Conservation (phyloP, 2,888 invertebrate species). For the Polydrusus pterygomalis region DNA sequence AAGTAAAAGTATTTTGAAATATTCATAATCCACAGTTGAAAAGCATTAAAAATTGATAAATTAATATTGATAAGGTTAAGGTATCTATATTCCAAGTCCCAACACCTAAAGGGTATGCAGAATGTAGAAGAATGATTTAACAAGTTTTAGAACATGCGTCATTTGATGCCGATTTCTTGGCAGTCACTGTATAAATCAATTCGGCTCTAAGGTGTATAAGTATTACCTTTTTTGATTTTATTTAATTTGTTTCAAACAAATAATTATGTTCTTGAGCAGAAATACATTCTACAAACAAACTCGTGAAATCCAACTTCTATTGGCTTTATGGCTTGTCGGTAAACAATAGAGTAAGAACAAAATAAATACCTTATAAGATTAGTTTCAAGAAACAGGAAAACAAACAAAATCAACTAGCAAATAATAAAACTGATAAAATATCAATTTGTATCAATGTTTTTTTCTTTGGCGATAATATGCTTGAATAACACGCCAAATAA, state of each 20-base stretch:
- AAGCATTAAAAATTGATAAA: too few species aligned
- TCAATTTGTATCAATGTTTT: neutral
- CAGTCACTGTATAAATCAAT: too few species aligned
- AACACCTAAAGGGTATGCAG: too few species aligned
- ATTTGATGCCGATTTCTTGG: too few species aligned
- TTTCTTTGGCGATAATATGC: neutral
- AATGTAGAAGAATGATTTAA: too few species aligned
- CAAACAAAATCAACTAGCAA: neutral
- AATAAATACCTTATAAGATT: conserved; percentile 1
- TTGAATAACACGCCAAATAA: neutral
- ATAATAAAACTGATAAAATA: conserved; percentile 9
- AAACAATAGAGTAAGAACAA: conserved; percentile 7
- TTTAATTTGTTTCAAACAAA: neutral
- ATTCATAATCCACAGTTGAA: too few species aligned
- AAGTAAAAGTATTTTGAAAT: too few species aligned
- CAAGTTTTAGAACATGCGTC: too few species aligned
- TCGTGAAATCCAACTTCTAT: neutral
- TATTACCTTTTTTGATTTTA: too few species aligned
- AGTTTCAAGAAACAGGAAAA: neutral
- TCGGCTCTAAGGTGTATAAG: too few species aligned
- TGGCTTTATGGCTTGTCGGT: neutral
- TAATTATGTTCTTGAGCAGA: neutral
- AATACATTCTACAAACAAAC: neutral
- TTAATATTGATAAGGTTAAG: too few species aligned
- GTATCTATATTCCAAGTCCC: too few species aligned